Percentiles rank a stretch among this genome's conserved stretches.
phyloP scores from a whole-genome alignment of 1,140 invertebrate genomes.

The Solenopsis invicta region DNA sequence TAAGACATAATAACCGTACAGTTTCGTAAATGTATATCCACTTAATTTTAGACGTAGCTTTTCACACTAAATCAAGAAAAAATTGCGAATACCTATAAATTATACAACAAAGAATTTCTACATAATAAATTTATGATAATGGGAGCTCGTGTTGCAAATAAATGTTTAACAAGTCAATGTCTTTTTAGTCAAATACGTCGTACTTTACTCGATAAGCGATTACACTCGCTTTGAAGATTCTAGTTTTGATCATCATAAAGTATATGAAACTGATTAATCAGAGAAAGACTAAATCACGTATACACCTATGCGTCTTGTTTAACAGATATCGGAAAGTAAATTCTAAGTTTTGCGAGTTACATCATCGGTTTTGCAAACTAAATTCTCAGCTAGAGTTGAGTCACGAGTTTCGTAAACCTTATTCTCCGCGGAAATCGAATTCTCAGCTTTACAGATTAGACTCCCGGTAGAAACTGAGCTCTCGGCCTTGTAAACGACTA shows the following conservation, averaged over 20 bases:
- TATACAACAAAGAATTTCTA: slow-evolving; percentile 6
- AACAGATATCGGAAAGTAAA: slow-evolving; percentile 27
- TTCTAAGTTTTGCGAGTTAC: slow-evolving; percentile 6
- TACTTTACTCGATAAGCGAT: slow-evolving; percentile 32
- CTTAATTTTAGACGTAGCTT: not conserved
- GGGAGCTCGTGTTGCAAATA: not conserved
- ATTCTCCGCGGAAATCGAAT: slow-evolving; percentile 1
- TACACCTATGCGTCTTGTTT: not conserved
- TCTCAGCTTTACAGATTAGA: slow-evolving; percentile 25
- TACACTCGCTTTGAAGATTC: not conserved
- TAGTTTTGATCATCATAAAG: not conserved
- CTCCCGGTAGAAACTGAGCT: not conserved
- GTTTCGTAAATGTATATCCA: not conserved
- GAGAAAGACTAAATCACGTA: not conserved
- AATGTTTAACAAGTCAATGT: slow-evolving; percentile 24
- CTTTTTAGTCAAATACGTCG: not conserved
- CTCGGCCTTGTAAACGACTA: not conserved
- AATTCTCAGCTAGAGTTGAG: not conserved
- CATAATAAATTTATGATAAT: slow-evolving; percentile 3
- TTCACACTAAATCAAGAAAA: not conserved
- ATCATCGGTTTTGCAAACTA: slow-evolving; percentile 37
- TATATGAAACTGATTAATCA: slow-evolving; percentile 2
- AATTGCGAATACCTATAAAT: slow-evolving; percentile 4
- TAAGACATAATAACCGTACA: not conserved
- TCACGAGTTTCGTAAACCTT: not conserved